These are phyloP conservation scores for Chionomys nivalis DNA, from an alignment of 2,113 vertebrate genomes.

Conservation along the genomic window DNA sequence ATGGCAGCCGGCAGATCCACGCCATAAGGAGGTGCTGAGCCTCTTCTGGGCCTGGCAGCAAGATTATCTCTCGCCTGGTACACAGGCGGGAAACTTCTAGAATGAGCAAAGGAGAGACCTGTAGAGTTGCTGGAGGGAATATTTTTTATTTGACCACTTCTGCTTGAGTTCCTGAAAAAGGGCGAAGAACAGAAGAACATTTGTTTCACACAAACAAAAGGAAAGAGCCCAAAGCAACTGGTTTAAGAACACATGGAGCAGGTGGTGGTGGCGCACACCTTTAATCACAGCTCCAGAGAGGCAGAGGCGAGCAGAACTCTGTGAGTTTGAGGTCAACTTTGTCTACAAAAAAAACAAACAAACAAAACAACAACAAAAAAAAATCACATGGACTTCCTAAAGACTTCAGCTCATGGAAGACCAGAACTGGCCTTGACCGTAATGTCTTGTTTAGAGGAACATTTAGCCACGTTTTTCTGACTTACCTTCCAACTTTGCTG, in stretches of 20 bases:
- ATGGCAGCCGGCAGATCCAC: not conserved
- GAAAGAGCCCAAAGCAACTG: not conserved
- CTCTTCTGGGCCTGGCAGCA: slow-evolving; percentile 42
- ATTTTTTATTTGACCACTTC: slow-evolving; percentile 31
- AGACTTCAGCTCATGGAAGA: not conserved
- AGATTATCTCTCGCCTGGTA: not conserved
- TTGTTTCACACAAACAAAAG: not conserved
- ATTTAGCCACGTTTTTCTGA: not conserved
- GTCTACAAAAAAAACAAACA: too few species aligned
- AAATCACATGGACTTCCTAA: not conserved
- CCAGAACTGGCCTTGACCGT: not conserved
- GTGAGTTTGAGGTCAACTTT: too few species aligned
- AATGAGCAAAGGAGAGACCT: not conserved
- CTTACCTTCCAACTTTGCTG: not conserved
- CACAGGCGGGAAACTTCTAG: not conserved
- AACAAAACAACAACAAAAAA: too few species aligned
- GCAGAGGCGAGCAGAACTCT: too few species aligned
- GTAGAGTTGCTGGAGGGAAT: not conserved
- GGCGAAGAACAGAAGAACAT: too few species aligned
- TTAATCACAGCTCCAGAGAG: too few species aligned
- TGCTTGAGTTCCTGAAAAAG: not conserved
- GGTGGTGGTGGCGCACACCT: too few species aligned
- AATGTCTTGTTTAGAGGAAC: not conserved
- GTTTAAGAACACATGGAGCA: not conserved
- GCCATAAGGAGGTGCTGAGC: not conserved